Evolutionary conservation across 2,113 vertebrate genomes (phyloP).

Genomic region (Amia ocellicauda): DNA sequence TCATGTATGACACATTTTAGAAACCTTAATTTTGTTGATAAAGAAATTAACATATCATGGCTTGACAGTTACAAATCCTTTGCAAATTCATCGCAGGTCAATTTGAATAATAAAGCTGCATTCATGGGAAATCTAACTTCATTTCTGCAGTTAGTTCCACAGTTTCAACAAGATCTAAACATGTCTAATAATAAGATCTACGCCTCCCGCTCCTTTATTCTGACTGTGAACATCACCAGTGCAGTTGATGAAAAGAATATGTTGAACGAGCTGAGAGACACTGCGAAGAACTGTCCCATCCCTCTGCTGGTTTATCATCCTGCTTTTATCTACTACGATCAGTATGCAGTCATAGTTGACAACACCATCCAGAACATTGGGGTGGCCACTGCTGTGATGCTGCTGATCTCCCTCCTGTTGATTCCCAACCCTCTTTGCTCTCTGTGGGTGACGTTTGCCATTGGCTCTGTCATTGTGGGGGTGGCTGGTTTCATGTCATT

Average conservation of each 20-base stretch:
- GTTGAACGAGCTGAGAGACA: slow-evolving; percentile 55
- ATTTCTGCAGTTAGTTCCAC: slow-evolving; percentile 41
- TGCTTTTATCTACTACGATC: slow-evolving; percentile 67
- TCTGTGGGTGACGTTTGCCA: slow-evolving; percentile 65
- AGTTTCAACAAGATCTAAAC: slow-evolving; percentile 60
- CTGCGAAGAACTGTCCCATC: slow-evolving; percentile 48
- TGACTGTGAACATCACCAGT: slow-evolving; percentile 53
- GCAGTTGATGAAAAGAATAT: slow-evolving; percentile 43
- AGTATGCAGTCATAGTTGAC: slow-evolving; percentile 56
- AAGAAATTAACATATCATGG: slow-evolving; percentile 61
- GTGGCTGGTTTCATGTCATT: slow-evolving; percentile 66
- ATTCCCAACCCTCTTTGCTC: slow-evolving; percentile 65
- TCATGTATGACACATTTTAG: slow-evolving; percentile 59
- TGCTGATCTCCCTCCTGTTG: slow-evolving; percentile 54
- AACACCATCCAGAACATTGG: slow-evolving; percentile 56
- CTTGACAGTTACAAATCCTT: slow-evolving; percentile 49
- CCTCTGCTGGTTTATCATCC: slow-evolving; percentile 68
- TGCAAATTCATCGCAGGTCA: slow-evolving; percentile 29
- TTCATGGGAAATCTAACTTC: slow-evolving; percentile 50
- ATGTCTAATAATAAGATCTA: slow-evolving; percentile 41
- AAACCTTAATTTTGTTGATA: slow-evolving; percentile 38
- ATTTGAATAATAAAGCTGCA: slow-evolving; percentile 34
- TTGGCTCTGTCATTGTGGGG: slow-evolving; percentile 68
- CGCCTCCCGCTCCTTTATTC: slow-evolving; percentile 67
- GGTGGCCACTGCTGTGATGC: slow-evolving; percentile 52